Percentiles rank a stretch among this genome's conserved stretches.
These are phyloP conservation scores for Macrosoma leucophasiata DNA, from an alignment of 2,888 invertebrate species.

Conservation along the genomic window DNA sequence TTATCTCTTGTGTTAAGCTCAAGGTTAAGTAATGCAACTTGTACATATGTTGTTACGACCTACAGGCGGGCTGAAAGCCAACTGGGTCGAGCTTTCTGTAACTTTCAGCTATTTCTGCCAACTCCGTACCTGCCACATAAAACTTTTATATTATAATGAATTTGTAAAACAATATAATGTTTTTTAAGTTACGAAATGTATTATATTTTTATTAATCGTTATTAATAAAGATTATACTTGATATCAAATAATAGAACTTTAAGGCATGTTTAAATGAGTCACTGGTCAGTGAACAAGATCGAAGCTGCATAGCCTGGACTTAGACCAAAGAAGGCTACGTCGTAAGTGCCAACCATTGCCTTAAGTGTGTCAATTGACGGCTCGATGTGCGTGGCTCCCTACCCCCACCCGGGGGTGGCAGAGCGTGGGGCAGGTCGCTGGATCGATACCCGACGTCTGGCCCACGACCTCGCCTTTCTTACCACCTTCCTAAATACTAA, in stretches of 20 bases:
- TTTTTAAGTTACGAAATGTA: no score
- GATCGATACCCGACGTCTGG: constrained; percentile 81
- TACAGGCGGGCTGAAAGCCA: constrained; percentile 60
- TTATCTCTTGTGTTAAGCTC: constrained; percentile 28
- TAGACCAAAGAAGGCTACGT: constrained; percentile 46
- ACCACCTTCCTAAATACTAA: constrained; percentile 77
- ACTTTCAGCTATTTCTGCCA: constrained; percentile 56
- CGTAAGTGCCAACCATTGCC: constrained; percentile 67
- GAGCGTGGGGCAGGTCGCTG: constrained; percentile 74
- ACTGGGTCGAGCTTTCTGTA: constrained; percentile 68
- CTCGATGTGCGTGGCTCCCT: constrained; percentile 69
- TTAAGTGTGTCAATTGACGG: constrained; percentile 75
- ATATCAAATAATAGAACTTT: no score
- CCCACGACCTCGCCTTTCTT: constrained; percentile 75
- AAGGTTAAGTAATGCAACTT: constrained; percentile 47
- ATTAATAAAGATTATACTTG: no score
- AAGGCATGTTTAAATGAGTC: no score
- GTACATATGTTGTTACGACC: constrained; percentile 42
- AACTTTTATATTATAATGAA: constrained; percentile 23
- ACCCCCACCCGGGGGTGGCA: constrained; percentile 48
- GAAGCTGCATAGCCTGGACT: no score
- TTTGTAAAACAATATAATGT: no score
- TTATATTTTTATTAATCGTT: no score
- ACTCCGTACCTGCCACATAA: constrained; percentile 35
- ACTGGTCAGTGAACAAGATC: no score